A percentile compares a stretch with the other conserved stretches of the same genome.
phyloP scores from a whole-genome alignment of 53 echinoderm and acorn worm species.

The Holothuria scabra region DNA sequence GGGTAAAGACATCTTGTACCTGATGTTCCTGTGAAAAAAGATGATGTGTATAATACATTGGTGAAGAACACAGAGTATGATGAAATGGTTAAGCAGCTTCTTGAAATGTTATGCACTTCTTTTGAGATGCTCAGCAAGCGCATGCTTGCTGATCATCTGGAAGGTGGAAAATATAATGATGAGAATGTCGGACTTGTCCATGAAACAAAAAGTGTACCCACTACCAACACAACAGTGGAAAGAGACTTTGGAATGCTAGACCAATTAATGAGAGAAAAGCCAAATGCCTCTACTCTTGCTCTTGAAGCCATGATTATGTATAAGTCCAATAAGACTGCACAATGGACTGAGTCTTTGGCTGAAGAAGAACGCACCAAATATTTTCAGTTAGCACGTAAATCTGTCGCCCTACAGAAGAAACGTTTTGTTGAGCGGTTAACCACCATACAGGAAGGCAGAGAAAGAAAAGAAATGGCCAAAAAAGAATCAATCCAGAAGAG shows the following conservation, averaged over 20 bases:
- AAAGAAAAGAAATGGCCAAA: constrained; percentile 20
- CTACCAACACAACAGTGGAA: constrained; percentile 57
- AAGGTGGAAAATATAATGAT: constrained; percentile 29
- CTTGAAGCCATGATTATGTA: constrained; percentile 52
- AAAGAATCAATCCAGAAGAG: background rate
- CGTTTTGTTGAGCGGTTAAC: too few species aligned
- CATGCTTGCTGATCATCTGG: constrained; percentile 53
- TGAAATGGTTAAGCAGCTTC: constrained; percentile 50
- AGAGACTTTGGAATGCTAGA: constrained; percentile 68
- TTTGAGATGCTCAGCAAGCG: too few species aligned
- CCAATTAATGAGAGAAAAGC: constrained; percentile 47
- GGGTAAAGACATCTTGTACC: constrained; percentile 51
- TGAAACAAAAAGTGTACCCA: constrained; percentile 55
- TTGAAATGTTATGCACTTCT: too few species aligned
- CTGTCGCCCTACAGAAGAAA: too few species aligned
- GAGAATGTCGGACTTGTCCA: too few species aligned
- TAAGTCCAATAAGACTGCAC: too few species aligned
- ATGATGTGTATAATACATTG: constrained; percentile 47
- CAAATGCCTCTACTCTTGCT: constrained; percentile 38
- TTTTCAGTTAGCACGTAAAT: too few species aligned
- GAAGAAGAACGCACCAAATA: too few species aligned
- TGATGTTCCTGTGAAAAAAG: constrained; percentile 49
- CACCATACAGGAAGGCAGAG: too few species aligned
- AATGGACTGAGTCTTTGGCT: too few species aligned
- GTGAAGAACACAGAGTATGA: constrained; percentile 44